A percentile compares a stretch with the other conserved stretches of the same genome.
phyloP scores from a whole-genome alignment of 2,888 invertebrate species.

The Eumacrocentrus americanus region DNA sequence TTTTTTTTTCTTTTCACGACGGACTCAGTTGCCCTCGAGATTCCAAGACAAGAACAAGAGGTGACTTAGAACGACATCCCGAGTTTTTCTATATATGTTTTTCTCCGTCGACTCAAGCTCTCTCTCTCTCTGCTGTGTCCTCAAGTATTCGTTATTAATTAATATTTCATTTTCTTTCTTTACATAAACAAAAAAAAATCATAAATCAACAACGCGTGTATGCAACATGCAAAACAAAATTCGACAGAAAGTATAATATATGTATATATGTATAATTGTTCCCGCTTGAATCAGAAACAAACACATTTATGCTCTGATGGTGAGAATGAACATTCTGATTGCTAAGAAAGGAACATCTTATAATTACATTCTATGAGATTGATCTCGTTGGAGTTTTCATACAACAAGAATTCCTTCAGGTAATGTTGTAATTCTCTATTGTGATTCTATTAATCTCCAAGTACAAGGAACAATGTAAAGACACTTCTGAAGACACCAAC shows the following conservation, averaged over 20 bases:
- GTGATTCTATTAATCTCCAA: not conserved
- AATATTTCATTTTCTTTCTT: conserved; percentile 36
- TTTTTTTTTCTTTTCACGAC: conserved; percentile 18
- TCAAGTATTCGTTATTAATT: conserved; percentile 27
- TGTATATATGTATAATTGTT: conserved; percentile 13
- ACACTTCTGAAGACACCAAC: conserved; percentile 13
- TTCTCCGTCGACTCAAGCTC: not conserved
- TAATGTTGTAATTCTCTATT: not conserved
- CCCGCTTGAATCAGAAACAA: not conserved
- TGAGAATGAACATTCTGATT: no score
- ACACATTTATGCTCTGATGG: not conserved
- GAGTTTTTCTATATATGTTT: conserved; percentile 11
- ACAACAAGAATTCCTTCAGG: not conserved
- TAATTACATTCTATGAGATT: not conserved
- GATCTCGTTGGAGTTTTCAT: no score
- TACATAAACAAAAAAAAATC: conserved; percentile 34
- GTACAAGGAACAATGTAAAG: not conserved
- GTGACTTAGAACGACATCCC: conserved; percentile 19
- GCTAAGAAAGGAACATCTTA: not conserved
- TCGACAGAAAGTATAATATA: conserved; percentile 25
- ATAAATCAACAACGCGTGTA: conserved; percentile 50
- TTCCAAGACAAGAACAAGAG: conserved; percentile 5
- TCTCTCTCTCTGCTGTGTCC: not conserved
- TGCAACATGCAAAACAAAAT: conserved; percentile 50
- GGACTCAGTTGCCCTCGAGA: conserved; percentile 29